A percentile compares a stretch with the other conserved stretches of the same genome.
phyloP scores from a whole-genome alignment of 2,888 invertebrate species.

The Onthophagus sagittarius region DNA sequence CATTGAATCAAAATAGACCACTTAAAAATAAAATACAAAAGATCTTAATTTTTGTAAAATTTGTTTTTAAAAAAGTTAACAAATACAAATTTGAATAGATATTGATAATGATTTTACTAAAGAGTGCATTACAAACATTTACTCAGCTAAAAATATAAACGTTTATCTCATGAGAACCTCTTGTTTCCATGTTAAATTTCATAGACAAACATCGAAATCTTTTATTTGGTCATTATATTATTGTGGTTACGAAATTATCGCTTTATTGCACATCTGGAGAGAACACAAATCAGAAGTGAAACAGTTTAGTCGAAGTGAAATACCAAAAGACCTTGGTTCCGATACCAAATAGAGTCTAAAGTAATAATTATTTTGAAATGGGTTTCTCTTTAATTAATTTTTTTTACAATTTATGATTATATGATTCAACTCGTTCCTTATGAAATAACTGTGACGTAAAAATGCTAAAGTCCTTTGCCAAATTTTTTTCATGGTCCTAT shows the following conservation, averaged over 20 bases:
- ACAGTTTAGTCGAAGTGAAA: not conserved
- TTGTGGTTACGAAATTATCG: not conserved
- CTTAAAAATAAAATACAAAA: not conserved
- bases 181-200: not conserved
- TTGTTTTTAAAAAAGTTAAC: too few species aligned
- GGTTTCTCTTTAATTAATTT: too few species aligned
- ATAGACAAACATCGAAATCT: too few species aligned
- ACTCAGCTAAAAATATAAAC: not conserved
- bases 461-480: not conserved
- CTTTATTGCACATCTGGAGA: not conserved
- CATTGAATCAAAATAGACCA: not conserved
- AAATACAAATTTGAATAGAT: not conserved
- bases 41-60: not conserved
- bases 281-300: not conserved
- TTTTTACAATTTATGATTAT: too few species aligned
- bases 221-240: too few species aligned
- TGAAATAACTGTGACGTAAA: not conserved
- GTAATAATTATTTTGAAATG: too few species aligned
- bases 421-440: too few species aligned
- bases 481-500: not conserved
- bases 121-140: not conserved
- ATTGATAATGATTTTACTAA: not conserved
- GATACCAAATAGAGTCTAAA: not conserved
- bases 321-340: not conserved
- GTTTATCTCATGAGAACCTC: not conserved